Evolutionary conservation across 53 echinoderm and acorn worm genomes (phyloP).

Genomic region (Holothuria leucospilota): DNA sequence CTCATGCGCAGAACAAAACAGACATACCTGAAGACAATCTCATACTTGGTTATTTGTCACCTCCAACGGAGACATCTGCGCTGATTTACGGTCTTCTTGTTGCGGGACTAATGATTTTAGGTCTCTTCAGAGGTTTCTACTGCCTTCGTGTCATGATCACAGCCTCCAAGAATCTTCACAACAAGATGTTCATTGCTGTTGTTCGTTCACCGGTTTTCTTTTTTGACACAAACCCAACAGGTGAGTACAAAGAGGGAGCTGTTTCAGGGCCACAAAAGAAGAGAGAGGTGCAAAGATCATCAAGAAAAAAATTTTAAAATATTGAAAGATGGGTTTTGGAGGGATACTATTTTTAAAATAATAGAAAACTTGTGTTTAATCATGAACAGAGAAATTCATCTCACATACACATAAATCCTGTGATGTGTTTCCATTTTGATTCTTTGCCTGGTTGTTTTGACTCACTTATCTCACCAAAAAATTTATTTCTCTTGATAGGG

Average conservation of each 20-base stretch:
- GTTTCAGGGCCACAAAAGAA: too few relatives aligned
- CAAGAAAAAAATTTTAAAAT: too few relatives aligned
- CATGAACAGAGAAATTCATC: too few relatives aligned
- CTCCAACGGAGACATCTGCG: slow-evolving; percentile 69
- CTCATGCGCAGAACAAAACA: slow-evolving; percentile 1
- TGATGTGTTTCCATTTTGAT: too few relatives aligned
- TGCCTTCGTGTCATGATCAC: slow-evolving; percentile 80
- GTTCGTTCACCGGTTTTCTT: slow-evolving; percentile 83
- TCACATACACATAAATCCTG: not conserved
- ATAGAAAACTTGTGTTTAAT: too few relatives aligned
- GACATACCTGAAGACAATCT: not conserved
- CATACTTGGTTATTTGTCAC: slow-evolving; percentile 41
- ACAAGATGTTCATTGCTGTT: slow-evolving; percentile 82
- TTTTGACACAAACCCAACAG: slow-evolving; percentile 95
- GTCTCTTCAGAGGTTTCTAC: slow-evolving; percentile 67
- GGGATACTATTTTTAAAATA: too few relatives aligned
- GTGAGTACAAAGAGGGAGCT: not conserved
- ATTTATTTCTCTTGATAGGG: slow-evolving; percentile 56
- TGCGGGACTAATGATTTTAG: slow-evolving; percentile 60
- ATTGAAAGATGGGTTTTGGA: too few relatives aligned
- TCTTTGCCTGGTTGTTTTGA: not conserved
- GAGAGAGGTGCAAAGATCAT: too few relatives aligned
- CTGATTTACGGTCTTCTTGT: slow-evolving; percentile 71
- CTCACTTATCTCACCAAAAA: too few relatives aligned
- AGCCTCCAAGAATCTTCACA: slow-evolving; percentile 85